Conservation (phyloP, 2,113 vertebrate genomes). For the Podarcis muralis region DNA sequence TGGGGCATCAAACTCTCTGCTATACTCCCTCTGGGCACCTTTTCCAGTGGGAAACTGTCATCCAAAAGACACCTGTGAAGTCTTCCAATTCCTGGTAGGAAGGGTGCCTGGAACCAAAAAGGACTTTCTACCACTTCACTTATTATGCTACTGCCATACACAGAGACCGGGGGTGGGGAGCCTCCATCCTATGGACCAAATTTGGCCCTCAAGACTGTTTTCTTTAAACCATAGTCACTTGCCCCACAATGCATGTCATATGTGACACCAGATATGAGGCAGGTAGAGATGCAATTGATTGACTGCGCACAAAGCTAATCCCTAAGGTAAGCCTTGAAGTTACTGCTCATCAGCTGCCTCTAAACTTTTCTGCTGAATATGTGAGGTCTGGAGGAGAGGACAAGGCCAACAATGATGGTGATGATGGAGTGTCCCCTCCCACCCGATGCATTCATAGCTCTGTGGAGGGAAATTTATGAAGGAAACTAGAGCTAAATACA, state of each 20-base stretch:
- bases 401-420: background rate
- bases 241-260: too few relatives aligned
- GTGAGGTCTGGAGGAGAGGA: background rate
- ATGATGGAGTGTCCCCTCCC: background rate
- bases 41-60: background rate
- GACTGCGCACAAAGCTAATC: too few relatives aligned
- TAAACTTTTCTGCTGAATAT: background rate
- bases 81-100: too few relatives aligned
- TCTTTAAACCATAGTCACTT: too few relatives aligned
- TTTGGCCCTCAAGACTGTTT: too few relatives aligned
- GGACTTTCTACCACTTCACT: background rate
- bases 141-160: background rate
- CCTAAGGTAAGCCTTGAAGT: too few relatives aligned
- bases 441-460: background rate
- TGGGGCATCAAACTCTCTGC: background rate
- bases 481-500: background rate
- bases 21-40: background rate
- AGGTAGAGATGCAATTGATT: too few relatives aligned
- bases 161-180: background rate
- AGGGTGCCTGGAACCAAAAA: too few relatives aligned
- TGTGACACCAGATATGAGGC: too few relatives aligned
- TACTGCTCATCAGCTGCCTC: too few relatives aligned
- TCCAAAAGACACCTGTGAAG: too few relatives aligned
- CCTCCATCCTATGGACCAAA: too few relatives aligned
- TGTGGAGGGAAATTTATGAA: background rate